Evolutionary conservation across 2,113 vertebrate species (phyloP), one percentile per base, ranked within the genome.

Genomic region (Cryptomyrus ogoouensis): DNA sequence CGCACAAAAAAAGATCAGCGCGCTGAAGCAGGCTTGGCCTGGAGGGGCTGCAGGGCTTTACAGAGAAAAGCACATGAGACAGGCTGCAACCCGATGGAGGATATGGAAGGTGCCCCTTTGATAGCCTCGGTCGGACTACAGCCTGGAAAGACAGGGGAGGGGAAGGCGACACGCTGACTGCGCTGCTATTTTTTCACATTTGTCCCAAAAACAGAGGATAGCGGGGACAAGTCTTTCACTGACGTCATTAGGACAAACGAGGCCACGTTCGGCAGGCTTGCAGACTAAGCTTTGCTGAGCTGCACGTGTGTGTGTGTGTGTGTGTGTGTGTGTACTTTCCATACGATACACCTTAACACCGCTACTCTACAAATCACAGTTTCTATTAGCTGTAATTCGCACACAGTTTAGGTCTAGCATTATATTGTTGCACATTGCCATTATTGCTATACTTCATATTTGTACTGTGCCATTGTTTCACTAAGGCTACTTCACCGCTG

Each of bases 221-320:
- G 4, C 9, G 52, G 83, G 89, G 62, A 77, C 53, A 49, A 83
- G 39, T n/a, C 17, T 17, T 42, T 77, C 27, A 12, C 5, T 42
- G 39, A 21, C 70, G 80, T 88, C 53, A 50, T 62, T 17, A 90
- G 62, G 39, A 12, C 21, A 42, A 66, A 74, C 39, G 87, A 44
- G 27, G 77, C 85, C 53, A 80, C 46, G 89, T 91, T 91, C 90
- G 87, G 83, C 49, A 52, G 66, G 53, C 39, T 92, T 70, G 91
- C 44, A 89, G 91, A 92, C 90, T 90, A 80, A 70, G 88, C 56
- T 56, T 80, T 88, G 70, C 84, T 89, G 53, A 52, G 42, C 19
- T 88, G 42, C 24, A 19, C 46, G 42, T 44, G 35, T 44, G 35
- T 58, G 13, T 62, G 39, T 62, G 9, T 88, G n/a, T n/a, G n/a